Conservation (phyloP, 2,797 vertebrate genomes). For the Aselliscus stoliczkanus region DNA sequence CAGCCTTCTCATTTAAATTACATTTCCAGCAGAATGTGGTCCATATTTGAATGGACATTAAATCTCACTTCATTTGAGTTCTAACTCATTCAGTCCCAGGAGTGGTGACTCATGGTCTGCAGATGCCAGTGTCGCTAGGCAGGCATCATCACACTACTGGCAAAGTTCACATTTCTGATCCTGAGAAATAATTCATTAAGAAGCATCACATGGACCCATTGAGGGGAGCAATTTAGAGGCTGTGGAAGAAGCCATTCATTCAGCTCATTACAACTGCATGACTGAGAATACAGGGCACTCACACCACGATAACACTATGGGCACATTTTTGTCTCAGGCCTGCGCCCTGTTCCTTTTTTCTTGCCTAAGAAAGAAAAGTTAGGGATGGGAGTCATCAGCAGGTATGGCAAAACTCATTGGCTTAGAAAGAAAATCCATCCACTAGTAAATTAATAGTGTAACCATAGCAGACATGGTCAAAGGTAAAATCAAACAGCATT, state of each 20-base stretch:
- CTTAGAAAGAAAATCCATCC: neutral
- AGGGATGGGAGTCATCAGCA: fast-evolving
- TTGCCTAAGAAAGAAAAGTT: neutral
- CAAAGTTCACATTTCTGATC: slow-evolving; percentile 3
- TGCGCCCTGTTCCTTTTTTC: neutral
- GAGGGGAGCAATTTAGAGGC: neutral
- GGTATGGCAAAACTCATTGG: neutral
- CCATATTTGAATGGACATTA: neutral
- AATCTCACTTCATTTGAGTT: neutral
- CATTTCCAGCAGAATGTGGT: neutral
- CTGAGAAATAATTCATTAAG: neutral
- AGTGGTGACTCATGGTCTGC: slow-evolving; percentile 31
- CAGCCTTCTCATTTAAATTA: neutral
- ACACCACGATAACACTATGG: fast-evolving
- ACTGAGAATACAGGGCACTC: neutral
- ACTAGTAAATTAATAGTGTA: neutral
- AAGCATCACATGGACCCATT: neutral
- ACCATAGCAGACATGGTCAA: neutral
- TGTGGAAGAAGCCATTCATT: neutral
- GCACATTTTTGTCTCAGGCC: neutral
- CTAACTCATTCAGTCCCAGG: neutral
- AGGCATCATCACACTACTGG: neutral
- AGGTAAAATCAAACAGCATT: neutral
- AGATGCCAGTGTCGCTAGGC: neutral
- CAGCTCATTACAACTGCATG: neutral